Base-by-base conservation (phyloP, 2,888 invertebrate species). In the Scaptomyza cyrtandrae region DNA sequence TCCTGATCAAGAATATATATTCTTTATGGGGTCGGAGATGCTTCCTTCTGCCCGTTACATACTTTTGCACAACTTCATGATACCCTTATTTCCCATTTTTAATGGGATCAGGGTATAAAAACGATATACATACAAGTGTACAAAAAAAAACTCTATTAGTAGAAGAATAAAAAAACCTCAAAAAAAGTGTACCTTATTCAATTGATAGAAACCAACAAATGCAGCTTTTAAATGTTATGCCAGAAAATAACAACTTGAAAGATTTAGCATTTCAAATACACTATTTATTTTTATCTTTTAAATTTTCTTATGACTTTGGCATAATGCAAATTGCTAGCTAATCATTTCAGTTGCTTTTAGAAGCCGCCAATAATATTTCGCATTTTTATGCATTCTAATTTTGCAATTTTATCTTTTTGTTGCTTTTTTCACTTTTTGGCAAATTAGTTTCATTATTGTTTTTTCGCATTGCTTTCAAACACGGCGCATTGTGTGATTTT, bases 381-480 rank as follows among this genome's bases (percentile, higher is more conserved):
- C 46, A 46, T 68, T 70, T 71, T 61, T 56, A 61, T 75, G 69
- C 73, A 58, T 59, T 61, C 56, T 61, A 50, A 64, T 64, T 80
- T 73, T 73, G 72, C 14, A 44, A 46, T 44, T 63, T 31, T 33
- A 24, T 45, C 6, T 31, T 33, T 53, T 57, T 16, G 9, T 13
- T 16, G 11, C 31, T 54, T 63, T 52, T 53, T 60, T 39, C 14
- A 9, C 6, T 16, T 67, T 74, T 75, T 44, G 48, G 65, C 80
- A 86, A 84, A 81, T 85, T 82, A 82, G 87, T 86, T 84, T 78
- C 61, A 80, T 80, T 75, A 82, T 70, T 65, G 57, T 71, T 35
- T 62, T 63, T 44, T 61, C 54, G 33, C 41, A 10, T 65, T 50
- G 62, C 61, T 63, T 59, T 75, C 58, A 66, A 66, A 69, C 50